Conservation (phyloP, 2,113 vertebrate genomes). For the Eupsittula cactorum region DNA sequence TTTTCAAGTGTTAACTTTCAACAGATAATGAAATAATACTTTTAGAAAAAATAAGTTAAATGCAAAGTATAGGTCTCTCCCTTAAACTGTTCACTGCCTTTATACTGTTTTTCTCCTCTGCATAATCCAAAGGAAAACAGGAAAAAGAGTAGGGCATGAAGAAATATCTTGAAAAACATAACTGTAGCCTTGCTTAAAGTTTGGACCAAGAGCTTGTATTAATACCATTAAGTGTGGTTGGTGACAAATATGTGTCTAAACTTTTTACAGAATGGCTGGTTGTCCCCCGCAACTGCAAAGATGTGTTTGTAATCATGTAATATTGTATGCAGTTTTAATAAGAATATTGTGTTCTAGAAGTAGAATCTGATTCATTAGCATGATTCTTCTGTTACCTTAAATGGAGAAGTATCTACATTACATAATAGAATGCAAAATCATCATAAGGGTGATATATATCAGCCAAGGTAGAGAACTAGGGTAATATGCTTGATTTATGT, state of each 20-base stretch:
- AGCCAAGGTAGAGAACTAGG: background rate
- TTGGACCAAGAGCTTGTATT: background rate
- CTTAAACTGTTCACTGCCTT: background rate
- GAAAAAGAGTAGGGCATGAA: background rate
- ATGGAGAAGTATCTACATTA: background rate
- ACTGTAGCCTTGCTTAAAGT: background rate
- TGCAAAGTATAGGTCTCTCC: background rate
- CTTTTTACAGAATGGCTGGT: background rate
- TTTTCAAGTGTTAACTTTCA: too few relatives aligned
- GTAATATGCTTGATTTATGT: too few relatives aligned
- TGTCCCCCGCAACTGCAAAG: background rate
- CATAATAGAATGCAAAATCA: background rate
- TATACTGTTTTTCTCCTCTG: background rate
- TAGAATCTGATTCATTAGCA: background rate
- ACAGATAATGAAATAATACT: too few relatives aligned
- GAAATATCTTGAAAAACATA: background rate
- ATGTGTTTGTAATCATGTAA: background rate
- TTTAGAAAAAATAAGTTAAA: background rate
- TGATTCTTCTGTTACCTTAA: background rate
- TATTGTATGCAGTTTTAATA: background rate
- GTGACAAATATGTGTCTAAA: background rate
- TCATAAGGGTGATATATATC: accelerated
- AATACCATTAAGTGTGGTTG: background rate
- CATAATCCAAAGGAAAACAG: background rate
- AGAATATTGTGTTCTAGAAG: background rate